Percentiles rank a stretch among this genome's conserved stretches.
These are phyloP conservation scores for Ctenoplectra terminalis DNA, from an alignment of 1,140 invertebrate genomes.

Conservation along the genomic window DNA sequence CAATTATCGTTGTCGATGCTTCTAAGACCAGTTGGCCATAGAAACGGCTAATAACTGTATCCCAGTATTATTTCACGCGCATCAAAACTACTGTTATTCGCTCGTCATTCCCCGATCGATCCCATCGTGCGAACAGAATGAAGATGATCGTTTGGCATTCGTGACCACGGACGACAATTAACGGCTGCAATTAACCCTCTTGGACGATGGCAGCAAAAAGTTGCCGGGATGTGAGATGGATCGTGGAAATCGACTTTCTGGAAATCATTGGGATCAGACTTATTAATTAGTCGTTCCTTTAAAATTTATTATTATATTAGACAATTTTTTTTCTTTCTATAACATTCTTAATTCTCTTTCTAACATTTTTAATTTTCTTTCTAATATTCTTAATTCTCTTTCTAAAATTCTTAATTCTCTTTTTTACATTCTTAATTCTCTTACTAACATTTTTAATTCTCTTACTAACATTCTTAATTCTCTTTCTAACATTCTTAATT, in stretches of 20 bases:
- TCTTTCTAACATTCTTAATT: no score
- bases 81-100: conserved; percentile 49
- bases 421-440: no score
- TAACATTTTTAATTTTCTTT: no score
- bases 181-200: conserved; percentile 14
- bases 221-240: background rate
- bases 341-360: no score
- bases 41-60: conserved; percentile 21
- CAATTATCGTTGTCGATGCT: conserved; percentile 19
- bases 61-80: background rate
- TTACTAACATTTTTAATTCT: no score
- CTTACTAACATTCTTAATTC: no score
- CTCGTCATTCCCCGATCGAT: conserved; percentile 32
- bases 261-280: no score
- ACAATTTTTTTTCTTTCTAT: no score
- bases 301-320: background rate
- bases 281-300: background rate
- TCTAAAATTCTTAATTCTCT: no score
- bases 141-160: conserved; percentile 13
- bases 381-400: no score
- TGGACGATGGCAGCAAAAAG: background rate
- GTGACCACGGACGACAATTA: conserved; percentile 11
- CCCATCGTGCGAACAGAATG: background rate
- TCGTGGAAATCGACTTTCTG: background rate
- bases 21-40: conserved; percentile 18